phyloP scores from a whole-genome alignment of 2,113 vertebrate genomes.

The Percina caprodes region DNA sequence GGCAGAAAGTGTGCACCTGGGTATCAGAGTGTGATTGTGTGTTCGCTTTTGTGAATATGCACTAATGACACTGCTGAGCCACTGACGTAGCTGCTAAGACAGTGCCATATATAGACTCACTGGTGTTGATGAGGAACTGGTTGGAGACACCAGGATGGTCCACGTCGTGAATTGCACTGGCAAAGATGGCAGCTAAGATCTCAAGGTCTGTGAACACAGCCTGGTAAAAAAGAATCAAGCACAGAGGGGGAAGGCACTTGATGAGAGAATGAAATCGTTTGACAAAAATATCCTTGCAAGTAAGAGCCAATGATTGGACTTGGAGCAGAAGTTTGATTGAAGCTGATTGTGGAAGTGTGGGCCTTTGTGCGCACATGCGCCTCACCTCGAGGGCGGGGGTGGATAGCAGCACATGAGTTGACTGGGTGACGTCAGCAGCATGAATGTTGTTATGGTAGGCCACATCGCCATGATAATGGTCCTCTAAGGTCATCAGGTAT shows the following conservation, averaged over 20 bases:
- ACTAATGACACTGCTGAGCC: slow-evolving; percentile 22
- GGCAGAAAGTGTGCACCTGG: slow-evolving; percentile 23
- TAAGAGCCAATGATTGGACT: slow-evolving; percentile 63
- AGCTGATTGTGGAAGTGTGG: slow-evolving; percentile 54
- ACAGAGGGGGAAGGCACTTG: slow-evolving; percentile 23
- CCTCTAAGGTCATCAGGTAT: slow-evolving; percentile 98
- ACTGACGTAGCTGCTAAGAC: slow-evolving; percentile 49
- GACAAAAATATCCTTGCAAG: slow-evolving; percentile 60
- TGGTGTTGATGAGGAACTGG: slow-evolving; percentile 99
- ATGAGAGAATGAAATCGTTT: slow-evolving; percentile 30
- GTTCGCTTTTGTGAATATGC: slow-evolving; percentile 13
- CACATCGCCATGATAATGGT: slow-evolving; percentile 97
- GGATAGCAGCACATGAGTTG: slow-evolving; percentile 97
- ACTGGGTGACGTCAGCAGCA: slow-evolving; percentile 98
- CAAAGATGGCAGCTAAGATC: slow-evolving; percentile 99
- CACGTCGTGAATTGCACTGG: slow-evolving; percentile 99
- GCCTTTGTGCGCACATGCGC: background rate
- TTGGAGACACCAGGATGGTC: slow-evolving; percentile 99
- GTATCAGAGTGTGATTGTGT: slow-evolving; percentile 13
- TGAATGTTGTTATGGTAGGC: slow-evolving; percentile 99
- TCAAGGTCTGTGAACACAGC: slow-evolving; percentile 99
- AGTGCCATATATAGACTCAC: slow-evolving; percentile 85
- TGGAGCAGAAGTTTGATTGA: slow-evolving; percentile 63
- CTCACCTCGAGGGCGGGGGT: slow-evolving; percentile 96
- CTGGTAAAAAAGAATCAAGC: slow-evolving; percentile 77